Evolutionary conservation across 2,888 invertebrate genomes (phyloP).

Genomic region (Sepiola atlantica): DNA sequence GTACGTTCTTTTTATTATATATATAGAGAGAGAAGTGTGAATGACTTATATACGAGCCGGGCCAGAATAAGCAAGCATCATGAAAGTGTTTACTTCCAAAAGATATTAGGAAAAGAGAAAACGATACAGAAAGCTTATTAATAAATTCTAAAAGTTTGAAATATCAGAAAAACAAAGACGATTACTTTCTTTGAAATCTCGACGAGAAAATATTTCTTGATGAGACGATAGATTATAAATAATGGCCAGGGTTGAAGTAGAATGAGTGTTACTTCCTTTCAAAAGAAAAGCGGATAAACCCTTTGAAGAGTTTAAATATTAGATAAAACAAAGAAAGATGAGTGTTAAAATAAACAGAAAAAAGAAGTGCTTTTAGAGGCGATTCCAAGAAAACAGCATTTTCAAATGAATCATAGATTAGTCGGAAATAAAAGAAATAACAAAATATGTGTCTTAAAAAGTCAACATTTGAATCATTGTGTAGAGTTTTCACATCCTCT

Average conservation of each 20-base stretch:
- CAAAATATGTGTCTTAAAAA: not conserved
- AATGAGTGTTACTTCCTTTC: not conserved
- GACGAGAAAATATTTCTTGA: not conserved
- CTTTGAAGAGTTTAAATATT: slow-evolving; percentile 20
- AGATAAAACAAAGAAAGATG: not conserved
- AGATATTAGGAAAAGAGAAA: too few species aligned
- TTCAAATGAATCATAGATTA: not conserved
- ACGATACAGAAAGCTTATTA: too few species aligned
- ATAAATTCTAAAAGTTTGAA: not conserved
- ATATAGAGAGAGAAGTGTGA: too few species aligned
- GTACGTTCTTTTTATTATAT: too few species aligned
- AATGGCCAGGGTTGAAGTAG: not conserved
- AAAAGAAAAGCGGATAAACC: not conserved
- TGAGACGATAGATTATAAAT: not conserved
- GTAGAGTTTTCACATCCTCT: not conserved
- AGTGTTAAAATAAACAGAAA: not conserved
- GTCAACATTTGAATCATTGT: not conserved
- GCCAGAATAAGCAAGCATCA: too few species aligned
- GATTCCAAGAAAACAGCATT: not conserved
- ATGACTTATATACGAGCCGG: too few species aligned
- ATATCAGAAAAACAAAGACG: not conserved
- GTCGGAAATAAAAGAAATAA: not conserved
- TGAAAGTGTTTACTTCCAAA: too few species aligned
- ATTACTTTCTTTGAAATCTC: not conserved
- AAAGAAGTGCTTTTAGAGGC: not conserved